These are phyloP conservation scores for Podocnemis expansa DNA, from an alignment of 2,113 vertebrate genomes.

Conservation along the genomic window DNA sequence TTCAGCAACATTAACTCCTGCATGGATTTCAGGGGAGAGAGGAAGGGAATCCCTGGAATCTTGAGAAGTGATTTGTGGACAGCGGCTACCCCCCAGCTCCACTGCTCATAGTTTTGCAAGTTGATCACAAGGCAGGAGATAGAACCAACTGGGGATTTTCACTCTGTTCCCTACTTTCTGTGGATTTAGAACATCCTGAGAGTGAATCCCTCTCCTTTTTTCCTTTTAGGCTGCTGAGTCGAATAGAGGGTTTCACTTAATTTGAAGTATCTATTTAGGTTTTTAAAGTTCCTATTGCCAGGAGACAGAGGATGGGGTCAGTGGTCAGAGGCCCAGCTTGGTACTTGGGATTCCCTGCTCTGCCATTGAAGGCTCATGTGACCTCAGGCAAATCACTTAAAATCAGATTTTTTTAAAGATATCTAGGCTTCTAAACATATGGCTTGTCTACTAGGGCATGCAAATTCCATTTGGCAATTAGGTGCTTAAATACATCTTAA, in stretches of 20 bases:
- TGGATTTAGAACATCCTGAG: not conserved
- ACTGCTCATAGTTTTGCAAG: not conserved
- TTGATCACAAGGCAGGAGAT: not conserved
- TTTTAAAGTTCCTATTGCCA: not conserved
- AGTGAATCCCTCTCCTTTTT: conserved; percentile 36
- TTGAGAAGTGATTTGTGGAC: conserved; percentile 4
- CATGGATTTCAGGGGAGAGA: not conserved
- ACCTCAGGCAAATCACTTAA: not conserved
- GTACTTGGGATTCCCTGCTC: not conserved
- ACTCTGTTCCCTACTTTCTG: not conserved
- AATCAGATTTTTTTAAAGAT: not conserved
- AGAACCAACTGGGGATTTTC: not conserved
- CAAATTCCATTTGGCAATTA: not conserved
- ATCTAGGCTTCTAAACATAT: rapidly evolving
- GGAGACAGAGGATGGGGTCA: not conserved
- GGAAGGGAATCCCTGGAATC: conserved; percentile 35
- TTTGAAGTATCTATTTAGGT: not conserved
- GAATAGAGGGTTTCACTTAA: conserved; percentile 35
- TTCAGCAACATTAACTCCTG: too few relatives aligned
- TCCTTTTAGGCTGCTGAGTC: conserved; percentile 5
- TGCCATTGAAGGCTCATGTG: not conserved
- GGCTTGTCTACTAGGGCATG: not conserved
- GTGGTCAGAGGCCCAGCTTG: not conserved
- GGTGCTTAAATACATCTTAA: not conserved
- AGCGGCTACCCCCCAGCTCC: not conserved